A percentile compares a stretch with the other conserved stretches of the same genome.
Evolutionary conservation across 2,888 invertebrate species (phyloP).

Genomic region (Diaphora mendica): DNA sequence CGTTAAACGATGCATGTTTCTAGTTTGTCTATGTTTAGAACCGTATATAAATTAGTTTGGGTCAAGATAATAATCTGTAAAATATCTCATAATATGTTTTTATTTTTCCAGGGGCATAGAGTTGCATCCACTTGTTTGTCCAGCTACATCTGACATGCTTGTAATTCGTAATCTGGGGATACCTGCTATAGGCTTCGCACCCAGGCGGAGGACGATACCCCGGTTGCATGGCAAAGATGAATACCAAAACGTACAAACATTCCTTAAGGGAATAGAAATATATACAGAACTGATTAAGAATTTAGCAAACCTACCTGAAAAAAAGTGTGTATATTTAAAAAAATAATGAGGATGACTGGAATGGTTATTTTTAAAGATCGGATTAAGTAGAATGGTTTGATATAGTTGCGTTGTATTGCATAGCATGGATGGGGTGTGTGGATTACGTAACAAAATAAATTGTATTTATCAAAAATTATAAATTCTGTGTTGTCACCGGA

Average conservation of each 20-base stretch:
- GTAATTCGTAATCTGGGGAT: conserved; percentile 64
- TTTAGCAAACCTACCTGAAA: conserved; percentile 42
- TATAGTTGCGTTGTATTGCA: not conserved
- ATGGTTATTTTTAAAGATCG: not conserved
- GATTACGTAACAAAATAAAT: not conserved
- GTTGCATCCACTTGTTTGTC: conserved; percentile 59
- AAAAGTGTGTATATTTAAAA: not conserved
- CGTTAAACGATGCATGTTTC: not conserved
- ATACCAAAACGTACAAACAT: conserved; percentile 63
- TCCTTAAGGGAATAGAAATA: conserved; percentile 66
- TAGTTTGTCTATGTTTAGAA: not conserved
- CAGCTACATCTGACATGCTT: conserved; percentile 70
- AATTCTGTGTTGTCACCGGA: no score
- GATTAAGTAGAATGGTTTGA: not conserved
- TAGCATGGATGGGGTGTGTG: no score
- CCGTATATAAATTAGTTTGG: not conserved
- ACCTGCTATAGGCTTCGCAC: conserved; percentile 70
- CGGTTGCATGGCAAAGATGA: conserved; percentile 64
- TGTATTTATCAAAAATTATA: no score
- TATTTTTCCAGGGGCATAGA: conserved; percentile 61
- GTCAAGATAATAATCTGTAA: not conserved
- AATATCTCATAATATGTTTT: not conserved
- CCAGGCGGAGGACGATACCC: conserved; percentile 57
- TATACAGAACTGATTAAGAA: conserved; percentile 60
- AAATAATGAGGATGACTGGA: not conserved